A percentile compares a stretch with the other conserved stretches of the same genome.
phyloP scores from a whole-genome alignment of 2,113 vertebrate species.

The Myxocyprinus asiaticus region DNA sequence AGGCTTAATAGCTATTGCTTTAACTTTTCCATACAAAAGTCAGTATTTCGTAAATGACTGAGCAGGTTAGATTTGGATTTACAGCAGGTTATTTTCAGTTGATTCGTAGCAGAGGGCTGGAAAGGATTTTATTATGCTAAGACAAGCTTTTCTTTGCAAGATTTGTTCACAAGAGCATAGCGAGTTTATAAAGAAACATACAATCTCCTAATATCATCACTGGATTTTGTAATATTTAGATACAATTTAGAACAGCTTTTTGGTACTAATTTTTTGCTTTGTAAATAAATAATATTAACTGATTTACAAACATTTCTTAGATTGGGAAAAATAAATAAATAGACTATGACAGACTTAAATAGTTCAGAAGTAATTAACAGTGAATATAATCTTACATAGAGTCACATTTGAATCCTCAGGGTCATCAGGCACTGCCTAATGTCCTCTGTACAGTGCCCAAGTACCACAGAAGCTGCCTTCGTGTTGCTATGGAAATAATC shows the following conservation, averaged over 20 bases:
- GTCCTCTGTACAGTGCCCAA: slow-evolving; percentile 23
- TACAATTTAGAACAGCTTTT: not conserved
- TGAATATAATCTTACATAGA: slow-evolving; percentile 19
- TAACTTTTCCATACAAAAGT: slow-evolving; percentile 69
- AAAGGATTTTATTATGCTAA: slow-evolving; percentile 49
- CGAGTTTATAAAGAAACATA: slow-evolving; percentile 33
- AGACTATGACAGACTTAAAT: slow-evolving; percentile 8
- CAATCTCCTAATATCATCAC: not conserved
- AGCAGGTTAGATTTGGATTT: slow-evolving; percentile 47
- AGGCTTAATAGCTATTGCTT: slow-evolving; percentile 70
- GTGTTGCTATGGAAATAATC: slow-evolving; percentile 33
- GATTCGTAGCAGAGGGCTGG: slow-evolving; percentile 57
- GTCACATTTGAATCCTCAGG: slow-evolving; percentile 11
- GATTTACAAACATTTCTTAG: slow-evolving; percentile 17
- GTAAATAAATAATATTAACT: slow-evolving; percentile 41
- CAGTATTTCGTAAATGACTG: slow-evolving; percentile 41
- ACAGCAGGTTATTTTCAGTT: slow-evolving; percentile 46
- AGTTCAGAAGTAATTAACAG: slow-evolving; percentile 19
- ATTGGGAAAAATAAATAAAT: slow-evolving; percentile 47
- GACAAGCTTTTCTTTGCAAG: not conserved
- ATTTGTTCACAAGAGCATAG: slow-evolving; percentile 5
- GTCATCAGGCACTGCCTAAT: slow-evolving; percentile 18
- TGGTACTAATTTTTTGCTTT: not conserved
- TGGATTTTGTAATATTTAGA: not conserved
- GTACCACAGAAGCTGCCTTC: slow-evolving; percentile 27